phyloP scores from a whole-genome alignment of 2,888 invertebrate species.

The Girardia tigrina region DNA sequence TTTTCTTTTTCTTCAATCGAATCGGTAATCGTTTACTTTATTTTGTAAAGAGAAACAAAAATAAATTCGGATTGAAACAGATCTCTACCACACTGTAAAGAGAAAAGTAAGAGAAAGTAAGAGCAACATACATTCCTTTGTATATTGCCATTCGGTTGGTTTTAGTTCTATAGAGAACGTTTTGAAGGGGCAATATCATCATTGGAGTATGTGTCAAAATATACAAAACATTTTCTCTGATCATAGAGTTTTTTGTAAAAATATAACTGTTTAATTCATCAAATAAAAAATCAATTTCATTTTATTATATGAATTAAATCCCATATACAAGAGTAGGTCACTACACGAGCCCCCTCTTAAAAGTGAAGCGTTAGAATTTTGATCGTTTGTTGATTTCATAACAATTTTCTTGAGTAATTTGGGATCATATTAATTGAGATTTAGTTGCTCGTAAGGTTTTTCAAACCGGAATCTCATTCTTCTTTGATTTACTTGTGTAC shows the following conservation, averaged over 20 bases:
- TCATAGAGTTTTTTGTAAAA: background rate
- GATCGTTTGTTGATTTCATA: too few relatives aligned
- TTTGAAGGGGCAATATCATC: background rate
- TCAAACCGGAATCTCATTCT: too few relatives aligned
- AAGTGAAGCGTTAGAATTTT: too few relatives aligned
- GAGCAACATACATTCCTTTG: slow-evolving; percentile 10
- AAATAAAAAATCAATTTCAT: too few relatives aligned
- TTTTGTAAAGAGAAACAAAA: background rate
- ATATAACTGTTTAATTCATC: background rate
- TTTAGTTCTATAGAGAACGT: background rate
- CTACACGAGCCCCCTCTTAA: too few relatives aligned
- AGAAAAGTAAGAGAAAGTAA: background rate
- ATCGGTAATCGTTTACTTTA: background rate
- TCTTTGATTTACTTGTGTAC: too few relatives aligned
- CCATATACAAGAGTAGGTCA: too few relatives aligned
- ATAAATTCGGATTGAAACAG: background rate
- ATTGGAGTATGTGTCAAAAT: slow-evolving; percentile 9
- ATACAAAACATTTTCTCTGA: slow-evolving; percentile 15
- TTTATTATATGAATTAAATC: too few relatives aligned
- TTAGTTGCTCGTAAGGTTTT: too few relatives aligned
- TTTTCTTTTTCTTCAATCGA: background rate
- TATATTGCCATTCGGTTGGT: background rate
- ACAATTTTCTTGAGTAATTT: too few relatives aligned
- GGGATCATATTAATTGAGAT: too few relatives aligned
- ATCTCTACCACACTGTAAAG: slow-evolving; percentile 9